A percentile compares a stretch with the other conserved stretches of the same genome.
Conservation (phyloP, 2,797 vertebrate genomes). For the Loris lydekkerianus region DNA sequence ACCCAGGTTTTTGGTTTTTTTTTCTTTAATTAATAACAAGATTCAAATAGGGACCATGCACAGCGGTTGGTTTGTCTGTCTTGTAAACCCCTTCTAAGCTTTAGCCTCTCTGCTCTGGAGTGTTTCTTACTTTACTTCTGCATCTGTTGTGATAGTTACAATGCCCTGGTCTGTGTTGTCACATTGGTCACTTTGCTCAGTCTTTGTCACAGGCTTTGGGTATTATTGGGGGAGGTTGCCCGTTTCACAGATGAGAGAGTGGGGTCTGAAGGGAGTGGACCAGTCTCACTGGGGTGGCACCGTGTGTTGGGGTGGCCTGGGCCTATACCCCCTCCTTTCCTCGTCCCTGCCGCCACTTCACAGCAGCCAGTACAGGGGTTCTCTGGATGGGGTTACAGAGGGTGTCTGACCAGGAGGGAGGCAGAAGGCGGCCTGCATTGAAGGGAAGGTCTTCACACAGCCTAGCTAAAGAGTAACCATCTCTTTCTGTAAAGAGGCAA, state of each 20-base stretch:
- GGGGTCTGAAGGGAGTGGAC: background rate
- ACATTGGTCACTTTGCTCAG: no score
- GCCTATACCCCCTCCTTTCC: background rate
- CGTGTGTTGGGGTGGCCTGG: background rate
- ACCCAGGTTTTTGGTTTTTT: no score
- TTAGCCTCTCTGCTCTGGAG: accelerated
- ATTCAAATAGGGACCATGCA: background rate
- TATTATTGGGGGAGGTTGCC: background rate
- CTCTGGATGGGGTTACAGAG: background rate
- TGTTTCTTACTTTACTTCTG: background rate
- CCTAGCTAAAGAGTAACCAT: background rate
- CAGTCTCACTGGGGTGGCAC: background rate
- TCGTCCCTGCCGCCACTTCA: accelerated
- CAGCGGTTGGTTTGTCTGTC: background rate
- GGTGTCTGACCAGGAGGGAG: background rate
- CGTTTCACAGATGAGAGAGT: background rate
- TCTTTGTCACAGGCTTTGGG: background rate
- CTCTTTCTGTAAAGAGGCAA: background rate
- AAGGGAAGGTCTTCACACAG: background rate
- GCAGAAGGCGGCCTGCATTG: background rate
- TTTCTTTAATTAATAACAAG: background rate
- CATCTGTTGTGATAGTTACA: accelerated
- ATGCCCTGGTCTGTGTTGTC: background rate
- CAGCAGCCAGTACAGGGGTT: accelerated
- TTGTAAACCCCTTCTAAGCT: no score